Base-by-base conservation (phyloP, 2,888 invertebrate species). In the Alloscopus bannaensis region DNA sequence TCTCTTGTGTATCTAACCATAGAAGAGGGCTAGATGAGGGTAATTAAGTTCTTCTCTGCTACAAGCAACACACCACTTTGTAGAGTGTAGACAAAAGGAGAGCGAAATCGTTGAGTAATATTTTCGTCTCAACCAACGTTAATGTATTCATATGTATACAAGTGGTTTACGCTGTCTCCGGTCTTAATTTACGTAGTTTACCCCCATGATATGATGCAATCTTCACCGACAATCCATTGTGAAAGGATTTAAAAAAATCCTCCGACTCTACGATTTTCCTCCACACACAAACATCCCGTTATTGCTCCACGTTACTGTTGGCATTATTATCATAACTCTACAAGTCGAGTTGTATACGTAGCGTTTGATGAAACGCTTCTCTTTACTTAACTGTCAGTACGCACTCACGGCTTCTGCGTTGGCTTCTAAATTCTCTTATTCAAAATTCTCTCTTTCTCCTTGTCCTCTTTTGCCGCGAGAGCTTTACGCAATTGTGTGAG, bases 211-310 rank as follows among this genome's bases (percentile, higher is more conserved):
- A 22, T 75, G 60, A 75, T 68, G 68, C 68, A 75, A 66, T 68
- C 75, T 64, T 75, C 50, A 40, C 66, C 75, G 75, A 75, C 59
- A 75, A 72, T 36, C 75, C 75, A 75, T 75, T 75, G 75, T 75
- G 60, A 68, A 75, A 75, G 75, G 75, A 75, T 75, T 36, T 36
- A 8, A n/a, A 8, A 68, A 75, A 75, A 66, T 68, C 68, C 75
- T 45, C 57, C 66, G 57, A n/a, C n/a, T n/a, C n/a, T n/a, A n/a
- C n/a, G n/a, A n/a, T n/a, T 66, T 57, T 31, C 16, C 57, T 29
- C 31, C 4, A 4, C 45, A n/a, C n/a, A n/a, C 45, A 16, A n/a
- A 16, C 57, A 55, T 55, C 55, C 73, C 73, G 73, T 73, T 65
- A 73, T 65, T 73, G 55, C 45, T 13, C 13, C 36, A 36, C 36